These are phyloP conservation scores for Todiramphus saurophagus DNA, from an alignment of 2,113 vertebrate species.

Conservation along the genomic window DNA sequence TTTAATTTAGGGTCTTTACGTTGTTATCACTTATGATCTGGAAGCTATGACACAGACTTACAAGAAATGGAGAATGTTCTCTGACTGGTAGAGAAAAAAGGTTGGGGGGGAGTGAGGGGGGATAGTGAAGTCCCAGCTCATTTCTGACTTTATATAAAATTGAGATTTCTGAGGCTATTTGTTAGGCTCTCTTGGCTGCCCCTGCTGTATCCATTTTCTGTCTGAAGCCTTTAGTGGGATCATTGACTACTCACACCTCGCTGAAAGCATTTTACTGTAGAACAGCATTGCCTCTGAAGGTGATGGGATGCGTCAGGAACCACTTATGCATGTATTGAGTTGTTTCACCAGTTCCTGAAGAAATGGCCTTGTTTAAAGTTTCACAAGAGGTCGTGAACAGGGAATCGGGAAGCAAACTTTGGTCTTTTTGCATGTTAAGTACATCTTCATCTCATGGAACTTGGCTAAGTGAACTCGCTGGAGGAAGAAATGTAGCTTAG, in stretches of 20 bases:
- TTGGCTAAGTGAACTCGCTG: background rate
- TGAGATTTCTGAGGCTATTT: background rate
- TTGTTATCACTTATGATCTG: background rate
- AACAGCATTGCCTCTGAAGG: background rate
- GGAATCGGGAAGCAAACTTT: background rate
- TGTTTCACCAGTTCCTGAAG: background rate
- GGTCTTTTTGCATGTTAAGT: background rate
- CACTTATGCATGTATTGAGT: background rate
- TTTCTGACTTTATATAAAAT: background rate
- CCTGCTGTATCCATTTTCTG: background rate
- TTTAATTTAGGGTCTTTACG: background rate
- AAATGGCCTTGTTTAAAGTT: background rate
- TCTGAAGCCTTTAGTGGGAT: background rate
- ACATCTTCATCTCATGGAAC: background rate
- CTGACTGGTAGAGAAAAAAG: background rate
- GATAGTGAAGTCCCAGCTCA: background rate
- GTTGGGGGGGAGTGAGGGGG: too few relatives aligned
- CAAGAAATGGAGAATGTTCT: background rate
- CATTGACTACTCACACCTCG: background rate
- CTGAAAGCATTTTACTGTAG: background rate
- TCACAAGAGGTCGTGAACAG: background rate
- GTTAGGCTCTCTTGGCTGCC: background rate
- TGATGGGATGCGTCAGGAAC: background rate
- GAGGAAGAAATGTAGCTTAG: background rate
- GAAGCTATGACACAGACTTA: background rate